phyloP scores from a whole-genome alignment of 2,113 vertebrate genomes.

The Seriola aureovittata region DNA sequence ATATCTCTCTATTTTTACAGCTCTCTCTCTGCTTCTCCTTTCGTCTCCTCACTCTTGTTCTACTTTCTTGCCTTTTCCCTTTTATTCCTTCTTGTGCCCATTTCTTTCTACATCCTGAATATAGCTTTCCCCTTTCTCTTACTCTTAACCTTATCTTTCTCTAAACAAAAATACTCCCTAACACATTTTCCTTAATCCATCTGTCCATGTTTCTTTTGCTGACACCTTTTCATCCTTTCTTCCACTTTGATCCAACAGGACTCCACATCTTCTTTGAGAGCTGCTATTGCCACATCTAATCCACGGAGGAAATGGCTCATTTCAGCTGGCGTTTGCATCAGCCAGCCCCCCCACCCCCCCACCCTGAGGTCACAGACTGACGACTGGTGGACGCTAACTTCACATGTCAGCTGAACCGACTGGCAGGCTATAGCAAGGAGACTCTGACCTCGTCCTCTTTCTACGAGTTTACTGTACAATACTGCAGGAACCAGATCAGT shows the following conservation, averaged over 20 bases:
- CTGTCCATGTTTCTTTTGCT: not conserved
- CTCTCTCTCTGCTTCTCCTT: conserved; percentile 16
- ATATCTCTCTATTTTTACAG: conserved; percentile 55
- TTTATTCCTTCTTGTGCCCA: not conserved
- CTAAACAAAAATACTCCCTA: conserved; percentile 21
- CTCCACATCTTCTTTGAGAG: conserved; percentile 44
- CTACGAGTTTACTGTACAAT: not conserved
- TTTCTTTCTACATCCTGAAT: not conserved
- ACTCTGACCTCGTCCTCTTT: conserved; percentile 32
- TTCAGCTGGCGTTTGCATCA: conserved; percentile 50
- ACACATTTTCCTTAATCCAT: not conserved
- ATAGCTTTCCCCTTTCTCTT: not conserved
- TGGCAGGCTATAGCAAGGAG: conserved; percentile 21
- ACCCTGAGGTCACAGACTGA: conserved; percentile 25
- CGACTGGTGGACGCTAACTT: conserved; percentile 39
- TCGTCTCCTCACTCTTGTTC: not conserved
- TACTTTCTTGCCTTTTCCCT: not conserved
- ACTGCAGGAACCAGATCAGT: conserved; percentile 1
- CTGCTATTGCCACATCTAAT: conserved; percentile 14
- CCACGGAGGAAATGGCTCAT: conserved; percentile 46
- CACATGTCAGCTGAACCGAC: conserved; percentile 58
- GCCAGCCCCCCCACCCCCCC: conserved; percentile 3
- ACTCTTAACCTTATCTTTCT: conserved; percentile 13
- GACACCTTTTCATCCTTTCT: conserved; percentile 29
- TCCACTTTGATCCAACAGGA: not conserved